phyloP scores from a whole-genome alignment of 1,140 invertebrate genomes.

The Zaprionus africanus region DNA sequence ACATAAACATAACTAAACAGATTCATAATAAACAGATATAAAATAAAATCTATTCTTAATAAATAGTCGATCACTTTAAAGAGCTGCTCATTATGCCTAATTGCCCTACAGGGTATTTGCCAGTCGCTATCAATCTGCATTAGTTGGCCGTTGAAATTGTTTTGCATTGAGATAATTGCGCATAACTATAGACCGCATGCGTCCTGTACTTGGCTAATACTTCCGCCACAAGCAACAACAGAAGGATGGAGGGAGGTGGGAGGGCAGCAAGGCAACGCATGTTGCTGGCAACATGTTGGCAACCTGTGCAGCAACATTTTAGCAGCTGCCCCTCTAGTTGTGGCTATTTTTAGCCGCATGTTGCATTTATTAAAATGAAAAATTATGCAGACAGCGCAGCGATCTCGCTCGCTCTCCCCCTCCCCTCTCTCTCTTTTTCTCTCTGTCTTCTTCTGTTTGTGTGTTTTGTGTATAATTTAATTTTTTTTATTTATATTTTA shows the following conservation, averaged over 20 bases:
- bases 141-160: slow-evolving; percentile 28
- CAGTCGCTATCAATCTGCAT: not conserved
- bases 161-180: slow-evolving; percentile 69
- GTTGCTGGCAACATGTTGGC: slow-evolving; percentile 59
- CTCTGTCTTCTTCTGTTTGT: not conserved
- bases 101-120: slow-evolving; percentile 6
- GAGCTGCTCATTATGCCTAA: not conserved
- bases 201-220: slow-evolving; percentile 62
- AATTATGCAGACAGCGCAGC: slow-evolving; percentile 56
- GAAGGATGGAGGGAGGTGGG: slow-evolving; percentile 12
- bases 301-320: slow-evolving; percentile 72
- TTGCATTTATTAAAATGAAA: slow-evolving; percentile 81
- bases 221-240: slow-evolving; percentile 56
- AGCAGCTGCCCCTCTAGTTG: slow-evolving; percentile 24
- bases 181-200: slow-evolving; percentile 60
- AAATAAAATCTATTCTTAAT: not conserved
- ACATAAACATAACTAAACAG: too few relatives aligned
- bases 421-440: not conserved
- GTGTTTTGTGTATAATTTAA: slow-evolving; percentile 10
- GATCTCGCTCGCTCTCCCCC: too few relatives aligned
- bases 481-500: slow-evolving; percentile 38
- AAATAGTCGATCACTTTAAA: not conserved
- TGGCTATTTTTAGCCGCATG: slow-evolving; percentile 68
- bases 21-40: not conserved
- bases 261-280: slow-evolving; percentile 14